Conservation (phyloP, 2,113 vertebrate genomes). For the Hemichromis elongatus region DNA sequence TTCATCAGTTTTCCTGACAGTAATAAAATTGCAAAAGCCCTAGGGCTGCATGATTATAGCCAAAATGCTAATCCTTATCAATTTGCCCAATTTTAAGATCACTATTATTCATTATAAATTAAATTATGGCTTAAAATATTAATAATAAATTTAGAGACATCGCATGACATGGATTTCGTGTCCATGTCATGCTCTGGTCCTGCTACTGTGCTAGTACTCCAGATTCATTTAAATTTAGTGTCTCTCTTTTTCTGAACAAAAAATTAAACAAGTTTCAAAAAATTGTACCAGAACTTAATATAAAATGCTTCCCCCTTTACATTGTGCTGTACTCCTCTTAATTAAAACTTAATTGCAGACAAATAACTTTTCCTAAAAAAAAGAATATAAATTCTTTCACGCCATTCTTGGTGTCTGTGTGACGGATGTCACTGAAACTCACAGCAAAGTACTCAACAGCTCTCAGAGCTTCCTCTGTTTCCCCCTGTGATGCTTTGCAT, state of each 20-base stretch:
- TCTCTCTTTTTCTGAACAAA: not conserved
- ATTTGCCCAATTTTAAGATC: fast-evolving
- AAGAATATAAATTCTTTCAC: not conserved
- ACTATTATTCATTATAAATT: not conserved
- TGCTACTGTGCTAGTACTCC: not conserved
- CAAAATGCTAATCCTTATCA: not conserved
- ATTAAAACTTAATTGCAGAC: not conserved
- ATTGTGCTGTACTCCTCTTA: not conserved
- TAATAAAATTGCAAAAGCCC: not conserved
- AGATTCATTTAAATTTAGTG: not conserved
- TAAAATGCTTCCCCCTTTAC: not conserved
- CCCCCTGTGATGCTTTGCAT: not conserved
- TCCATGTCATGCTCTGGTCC: not conserved
- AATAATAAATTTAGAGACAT: not conserved
- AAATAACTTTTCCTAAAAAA: not conserved
- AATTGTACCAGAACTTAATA: not conserved
- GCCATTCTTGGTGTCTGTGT: not conserved
- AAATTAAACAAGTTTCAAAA: fast-evolving
- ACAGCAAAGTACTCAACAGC: not conserved
- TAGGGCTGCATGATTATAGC: not conserved
- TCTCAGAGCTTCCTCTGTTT: not conserved
- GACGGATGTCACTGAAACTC: not conserved
- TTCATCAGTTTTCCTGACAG: not conserved
- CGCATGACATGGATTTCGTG: not conserved
- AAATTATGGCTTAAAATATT: not conserved